A percentile compares a stretch with the other conserved stretches of the same genome.
phyloP scores from a whole-genome alignment of 2,888 invertebrate species.

The Megamerina dolium region DNA sequence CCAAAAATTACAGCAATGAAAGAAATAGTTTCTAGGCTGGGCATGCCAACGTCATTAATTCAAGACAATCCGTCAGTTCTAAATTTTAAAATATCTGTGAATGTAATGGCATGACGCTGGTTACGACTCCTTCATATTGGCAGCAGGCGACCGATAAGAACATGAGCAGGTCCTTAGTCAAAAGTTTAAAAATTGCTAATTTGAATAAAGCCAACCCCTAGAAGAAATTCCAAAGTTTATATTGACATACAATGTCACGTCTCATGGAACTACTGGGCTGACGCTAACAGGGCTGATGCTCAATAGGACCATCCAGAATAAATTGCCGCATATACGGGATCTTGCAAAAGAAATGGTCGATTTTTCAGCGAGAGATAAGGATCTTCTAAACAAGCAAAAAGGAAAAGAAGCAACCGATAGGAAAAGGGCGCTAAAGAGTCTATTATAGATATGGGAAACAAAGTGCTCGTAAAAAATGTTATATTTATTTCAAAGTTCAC shows the following conservation, averaged over 20 bases:
- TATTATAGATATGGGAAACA: slow-evolving; percentile 17
- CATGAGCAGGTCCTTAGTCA: too few relatives aligned
- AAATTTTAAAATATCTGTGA: too few relatives aligned
- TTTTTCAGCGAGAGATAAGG: slow-evolving; percentile 16
- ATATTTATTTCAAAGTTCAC: slow-evolving; percentile 18
- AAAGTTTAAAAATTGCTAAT: too few relatives aligned
- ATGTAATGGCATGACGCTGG: too few relatives aligned
- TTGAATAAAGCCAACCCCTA: slow-evolving; percentile 14
- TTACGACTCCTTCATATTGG: too few relatives aligned
- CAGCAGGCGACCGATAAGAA: too few relatives aligned
- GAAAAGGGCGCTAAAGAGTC: slow-evolving; percentile 10
- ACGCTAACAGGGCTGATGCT: slow-evolving; percentile 18
- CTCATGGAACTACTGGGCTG: slow-evolving; percentile 18
- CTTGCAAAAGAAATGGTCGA: slow-evolving; percentile 12
- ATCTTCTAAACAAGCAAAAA: slow-evolving; percentile 18
- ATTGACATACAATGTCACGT: too few relatives aligned
- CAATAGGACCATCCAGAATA: slow-evolving; percentile 17
- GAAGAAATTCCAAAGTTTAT: slow-evolving; percentile 20
- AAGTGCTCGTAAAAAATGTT: slow-evolving; percentile 18
- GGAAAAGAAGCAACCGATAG: too few relatives aligned
- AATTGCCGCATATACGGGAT: slow-evolving; percentile 16
- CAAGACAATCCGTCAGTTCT: too few relatives aligned
- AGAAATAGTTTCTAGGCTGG: slow-evolving; percentile 21
- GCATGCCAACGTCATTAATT: too few relatives aligned
- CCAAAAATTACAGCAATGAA: slow-evolving; percentile 16